Base-by-base conservation (phyloP, 2,888 invertebrate genomes). In the Ophraella communa region DNA sequence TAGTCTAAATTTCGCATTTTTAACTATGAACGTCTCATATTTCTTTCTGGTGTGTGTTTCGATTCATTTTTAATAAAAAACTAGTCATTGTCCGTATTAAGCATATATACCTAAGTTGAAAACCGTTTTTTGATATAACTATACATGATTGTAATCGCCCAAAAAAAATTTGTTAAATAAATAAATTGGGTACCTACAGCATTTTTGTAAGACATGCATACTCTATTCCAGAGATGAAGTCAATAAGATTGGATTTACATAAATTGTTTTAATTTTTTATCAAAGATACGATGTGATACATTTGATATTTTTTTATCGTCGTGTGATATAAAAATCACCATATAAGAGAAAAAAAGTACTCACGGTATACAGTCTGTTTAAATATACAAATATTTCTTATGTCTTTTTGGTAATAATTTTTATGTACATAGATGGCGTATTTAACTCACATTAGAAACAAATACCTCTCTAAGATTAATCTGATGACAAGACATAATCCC, bases 171-270 rank as follows among this genome's bases (percentile, higher is more conserved):
- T n/a, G n/a, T n/a, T n/a, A 20, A 47, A 53, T 51, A 51, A 23
- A 27, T 8, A 27, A 27, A 27, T 30, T 64, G 68, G 64, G 62
- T 62, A 53, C 39, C 17, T 14, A 7, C 52, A 33, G 4, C 49
- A 52, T 52, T 62, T 65, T 64, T 70, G 63, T 66, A 66, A 68
- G 65, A 75, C 77, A 77, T 78, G 78, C 78, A 77, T 78, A 78
- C 77, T 74, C 77, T 78, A 78, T 74, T 67, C 52, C 62, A 65
- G 67, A 62, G n/a, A 45, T 14, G 47, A 24, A 23, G 35, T 20
- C 18, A 21, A 18, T 27, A 24, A 56, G 23, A 8, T 39, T 21
- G 23, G 20, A 44, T 42, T 18, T 23, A 39, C n/a, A n/a, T n/a
- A 35, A 18, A 54, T 30, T 21, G 30, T 20, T 54, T 1, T 23